These are phyloP conservation scores for Monopterus albus DNA, from an alignment of 2,113 vertebrate genomes.

Conservation along the genomic window DNA sequence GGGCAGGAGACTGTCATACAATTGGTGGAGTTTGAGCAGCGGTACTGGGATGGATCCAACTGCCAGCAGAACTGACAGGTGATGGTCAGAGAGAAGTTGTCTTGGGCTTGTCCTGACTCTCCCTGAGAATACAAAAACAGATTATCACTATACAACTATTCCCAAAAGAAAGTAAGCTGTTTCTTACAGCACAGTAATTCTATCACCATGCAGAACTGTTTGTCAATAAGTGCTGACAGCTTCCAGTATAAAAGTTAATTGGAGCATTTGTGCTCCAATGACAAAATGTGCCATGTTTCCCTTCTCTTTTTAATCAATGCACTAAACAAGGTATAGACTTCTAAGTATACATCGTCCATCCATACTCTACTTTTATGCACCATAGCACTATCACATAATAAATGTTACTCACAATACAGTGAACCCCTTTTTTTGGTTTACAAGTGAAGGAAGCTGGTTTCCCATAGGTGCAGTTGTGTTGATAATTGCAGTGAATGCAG, in stretches of 20 bases:
- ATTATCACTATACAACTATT: background rate
- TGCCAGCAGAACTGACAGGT: conserved; percentile 98
- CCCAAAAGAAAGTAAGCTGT: background rate
- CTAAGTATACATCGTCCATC: too few species aligned
- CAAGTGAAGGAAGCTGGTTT: conserved; percentile 87
- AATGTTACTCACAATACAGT: conserved; percentile 89
- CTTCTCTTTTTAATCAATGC: background rate
- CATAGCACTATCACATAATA: background rate
- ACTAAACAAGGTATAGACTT: background rate
- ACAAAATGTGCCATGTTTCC: background rate
- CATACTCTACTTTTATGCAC: background rate
- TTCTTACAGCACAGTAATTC: background rate
- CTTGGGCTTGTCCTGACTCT: conserved; percentile 79
- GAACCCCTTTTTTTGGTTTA: conserved; percentile 84
- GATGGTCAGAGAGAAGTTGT: conserved; percentile 88
- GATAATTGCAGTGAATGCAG: conserved; percentile 88
- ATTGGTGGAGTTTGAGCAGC: conserved; percentile 87
- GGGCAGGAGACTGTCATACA: conserved; percentile 96
- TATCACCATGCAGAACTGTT: background rate
- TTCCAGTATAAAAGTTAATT: background rate
- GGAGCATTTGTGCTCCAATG: background rate
- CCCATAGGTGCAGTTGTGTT: conserved; percentile 91
- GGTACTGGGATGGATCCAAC: conserved; percentile 88
- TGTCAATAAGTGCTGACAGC: background rate
- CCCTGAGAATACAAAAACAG: conserved; percentile 75